These are phyloP conservation scores for Poeciliopsis gracilis DNA, from an alignment of 2,797 vertebrate genomes.

Conservation along the genomic window DNA sequence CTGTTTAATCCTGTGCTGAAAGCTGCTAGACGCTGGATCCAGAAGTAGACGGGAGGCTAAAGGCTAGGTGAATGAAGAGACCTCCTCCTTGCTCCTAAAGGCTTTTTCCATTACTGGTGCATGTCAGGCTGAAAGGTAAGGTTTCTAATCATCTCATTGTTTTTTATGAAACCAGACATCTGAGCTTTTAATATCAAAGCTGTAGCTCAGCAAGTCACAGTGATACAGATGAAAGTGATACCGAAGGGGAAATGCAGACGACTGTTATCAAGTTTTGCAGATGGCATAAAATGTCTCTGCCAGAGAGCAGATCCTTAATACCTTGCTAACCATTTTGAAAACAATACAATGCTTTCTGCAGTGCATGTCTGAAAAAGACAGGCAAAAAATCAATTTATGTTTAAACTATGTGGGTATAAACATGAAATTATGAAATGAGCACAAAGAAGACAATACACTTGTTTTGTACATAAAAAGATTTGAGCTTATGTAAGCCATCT, in stretches of 20 bases:
- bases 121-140: constrained; percentile 64
- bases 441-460: constrained; percentile 69
- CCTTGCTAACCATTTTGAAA: constrained; percentile 37
- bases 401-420: constrained; percentile 67
- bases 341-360: constrained; percentile 31
- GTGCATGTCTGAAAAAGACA: constrained; percentile 43
- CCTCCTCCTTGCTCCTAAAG: constrained; percentile 8
- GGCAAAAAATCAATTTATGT: constrained; percentile 58
- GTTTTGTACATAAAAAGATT: constrained; percentile 85
- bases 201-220: constrained; percentile 28
- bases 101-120: constrained; percentile 26
- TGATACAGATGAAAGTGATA: constrained; percentile 53
- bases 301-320: constrained; percentile 50
- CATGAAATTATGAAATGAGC: constrained; percentile 77
- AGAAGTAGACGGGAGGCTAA: constrained; percentile 51
- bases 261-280: constrained; percentile 54
- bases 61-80: constrained; percentile 56
- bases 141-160: constrained; percentile 35
- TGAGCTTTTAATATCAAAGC: constrained; percentile 45
- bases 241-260: constrained; percentile 41
- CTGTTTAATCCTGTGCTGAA: constrained; percentile 71
- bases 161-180: constrained; percentile 40
- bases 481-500: constrained; percentile 90
- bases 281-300: constrained; percentile 42
- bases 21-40: constrained; percentile 56